Evolutionary conservation across 2,113 vertebrate genomes (phyloP), one percentile per base, ranked within the genome.

Genomic region (Triplophysa rosa): DNA sequence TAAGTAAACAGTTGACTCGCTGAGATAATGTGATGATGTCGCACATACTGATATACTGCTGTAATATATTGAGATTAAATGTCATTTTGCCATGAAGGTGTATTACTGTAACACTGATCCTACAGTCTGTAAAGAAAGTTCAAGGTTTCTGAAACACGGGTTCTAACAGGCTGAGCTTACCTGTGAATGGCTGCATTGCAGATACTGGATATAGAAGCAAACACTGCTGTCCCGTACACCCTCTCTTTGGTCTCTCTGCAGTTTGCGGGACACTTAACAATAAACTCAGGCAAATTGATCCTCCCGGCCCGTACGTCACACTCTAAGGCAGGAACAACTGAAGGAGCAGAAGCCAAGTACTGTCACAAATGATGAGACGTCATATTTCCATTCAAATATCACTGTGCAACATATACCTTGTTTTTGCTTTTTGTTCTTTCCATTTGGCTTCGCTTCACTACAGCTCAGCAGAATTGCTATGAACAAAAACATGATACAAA

Each of bases 181-280:
- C 95, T 97, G 93, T 99, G 98, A 83, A 99, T 93, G 23, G 96
- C 97, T 19, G 98, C 97, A 0, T 93, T 94, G 65, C 98, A 99
- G 81, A 99, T 93, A 33, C 97, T 99, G 93, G 98, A 99, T 86
- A 97, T 96, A 67, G 97, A 98, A n/a, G 97, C 96, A 1, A 96
- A 99, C 79, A 97, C 87, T 0, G 90, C 92, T 0, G 95, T 96
- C 78, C 98, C 98, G 0, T 98, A 99, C 78, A 98, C 95, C 10
- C 93, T 94, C 83, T 96, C 91, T 86, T 93, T 95, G 68, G 92
- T 91, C 85, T 97, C 95, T 81, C 93, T 95, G 84, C 98, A 99
- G 84, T 94, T 93, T 0, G 95, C 89, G 0, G 98, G 97, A 82
- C 98, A 99, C 81, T 94, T 96, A 70, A 90, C 98, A 33, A 99